Evolutionary conservation across 92 coral and sea anemone species (phyloP), one percentile per base, ranked within the genome.

Genomic region (Blastomussa wellsi): DNA sequence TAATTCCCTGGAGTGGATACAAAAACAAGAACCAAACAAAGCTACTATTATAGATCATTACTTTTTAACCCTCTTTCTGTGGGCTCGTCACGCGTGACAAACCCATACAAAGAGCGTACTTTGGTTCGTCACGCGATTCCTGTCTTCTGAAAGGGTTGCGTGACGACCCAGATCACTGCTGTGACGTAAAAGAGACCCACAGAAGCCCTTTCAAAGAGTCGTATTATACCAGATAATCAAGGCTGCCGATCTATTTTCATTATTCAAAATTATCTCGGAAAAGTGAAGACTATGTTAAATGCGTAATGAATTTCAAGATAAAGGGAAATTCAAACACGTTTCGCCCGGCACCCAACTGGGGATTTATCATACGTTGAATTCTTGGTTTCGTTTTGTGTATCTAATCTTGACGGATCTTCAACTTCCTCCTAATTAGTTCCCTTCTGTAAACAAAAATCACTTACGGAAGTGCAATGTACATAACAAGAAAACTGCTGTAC

Each of bases 301-400:
- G 55, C 37, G 47, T n/a, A 9, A 24, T 32, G 81, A 32, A 14
- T 77, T 33, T 29, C 19, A 32, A 29, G 75, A 70, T 70, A 70
- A 70, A 70, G 28, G 41, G 20, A 16, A 35, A 70, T 68, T 68
- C 41, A 35, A 32, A 68, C 39, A 35, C 42, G 16, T 70, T 70
- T 70, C 20, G 48, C 37, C 47, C 75, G 75, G 75, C 44, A 17
- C 75, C 75, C 75, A n/a, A 70, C 75, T 37, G 29, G 75, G 9
- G 24, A 5, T 10, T 8, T 22, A 31, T 29, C 31, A 36, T 70
- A 19, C 19, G 24, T 38, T 36, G n/a, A 35, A 70, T 38, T 70
- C 26, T 70, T 70, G 5, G 48, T 10, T 70, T 24, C 37, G 17
- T n/a, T 70, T n/a, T 17, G 48, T 70, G 75, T 70, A 70, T 70